Percentiles rank a stretch among this genome's conserved stretches.
Conservation (phyloP, 2,113 vertebrate genomes). For the Pachypanchax playfairii region DNA sequence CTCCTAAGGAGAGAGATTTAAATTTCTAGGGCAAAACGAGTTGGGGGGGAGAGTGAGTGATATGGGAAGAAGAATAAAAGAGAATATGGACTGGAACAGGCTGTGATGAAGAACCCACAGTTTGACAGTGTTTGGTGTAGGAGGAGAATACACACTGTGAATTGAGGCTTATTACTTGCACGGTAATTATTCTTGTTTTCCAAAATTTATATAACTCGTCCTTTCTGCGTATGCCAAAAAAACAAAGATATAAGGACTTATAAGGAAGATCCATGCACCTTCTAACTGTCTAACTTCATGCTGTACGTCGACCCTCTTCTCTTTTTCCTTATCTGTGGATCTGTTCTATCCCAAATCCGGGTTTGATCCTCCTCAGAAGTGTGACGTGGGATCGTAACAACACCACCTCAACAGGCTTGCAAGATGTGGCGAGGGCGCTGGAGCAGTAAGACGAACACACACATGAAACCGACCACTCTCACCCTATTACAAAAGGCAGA, state of each 20-base stretch:
- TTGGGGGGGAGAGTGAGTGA: conserved; percentile 2
- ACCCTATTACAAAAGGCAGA: conserved; percentile 33
- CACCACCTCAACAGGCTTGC: conserved; percentile 86
- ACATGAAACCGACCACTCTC: conserved; percentile 27
- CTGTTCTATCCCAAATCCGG: conserved; percentile 29
- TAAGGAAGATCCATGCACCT: too few relatives aligned
- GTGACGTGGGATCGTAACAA: conserved; percentile 92
- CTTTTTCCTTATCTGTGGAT: conserved; percentile 19
- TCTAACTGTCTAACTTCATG: too few relatives aligned
- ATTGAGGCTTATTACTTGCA: conserved; percentile 45
- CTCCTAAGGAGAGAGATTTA: conserved; percentile 43
- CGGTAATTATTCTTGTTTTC: conserved; percentile 14
- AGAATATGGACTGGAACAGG: conserved; percentile 25
- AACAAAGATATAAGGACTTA: neutral
- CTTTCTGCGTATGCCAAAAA: neutral
- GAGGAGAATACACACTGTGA: conserved; percentile 28
- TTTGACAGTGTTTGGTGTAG: conserved; percentile 31
- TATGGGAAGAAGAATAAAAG: conserved; percentile 33
- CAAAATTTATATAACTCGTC: conserved; percentile 21
- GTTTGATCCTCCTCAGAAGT: conserved; percentile 78
- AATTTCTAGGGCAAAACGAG: conserved; percentile 60
- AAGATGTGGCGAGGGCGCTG: conserved; percentile 89
- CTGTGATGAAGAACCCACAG: conserved; percentile 28
- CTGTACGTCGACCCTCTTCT: too few relatives aligned
- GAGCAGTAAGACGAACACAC: conserved; percentile 84